A percentile compares a stretch with the other conserved stretches of the same genome.
Evolutionary conservation across 2,797 vertebrate genomes (phyloP).

Genomic region (Salarias fasciatus): DNA sequence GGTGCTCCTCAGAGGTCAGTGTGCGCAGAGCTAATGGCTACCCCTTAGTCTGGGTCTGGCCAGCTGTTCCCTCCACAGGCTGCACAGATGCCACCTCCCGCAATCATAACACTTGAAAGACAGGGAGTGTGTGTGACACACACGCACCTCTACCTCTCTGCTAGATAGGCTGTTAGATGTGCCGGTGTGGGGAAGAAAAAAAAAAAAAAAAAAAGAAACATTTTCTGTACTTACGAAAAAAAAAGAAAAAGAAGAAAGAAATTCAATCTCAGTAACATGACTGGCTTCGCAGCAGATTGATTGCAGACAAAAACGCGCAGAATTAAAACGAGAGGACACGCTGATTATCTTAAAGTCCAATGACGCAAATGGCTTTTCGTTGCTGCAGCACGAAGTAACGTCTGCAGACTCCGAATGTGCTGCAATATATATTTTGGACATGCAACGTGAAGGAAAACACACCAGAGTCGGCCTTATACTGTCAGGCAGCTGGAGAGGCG

Average conservation of each 20-base stretch:
- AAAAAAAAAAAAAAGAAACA: background rate
- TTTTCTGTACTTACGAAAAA: conserved; percentile 1
- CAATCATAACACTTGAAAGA: conserved; percentile 49
- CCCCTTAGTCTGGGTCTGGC: conserved; percentile 54
- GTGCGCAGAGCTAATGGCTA: conserved; percentile 68
- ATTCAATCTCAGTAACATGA: background rate
- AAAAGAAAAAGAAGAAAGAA: conserved; percentile 1
- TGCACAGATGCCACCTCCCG: conserved; percentile 61
- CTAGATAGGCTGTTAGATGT: background rate
- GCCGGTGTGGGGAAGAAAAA: too few relatives aligned
- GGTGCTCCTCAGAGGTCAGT: conserved; percentile 69
- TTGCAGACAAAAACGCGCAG: background rate
- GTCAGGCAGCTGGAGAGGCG: background rate
- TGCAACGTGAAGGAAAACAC: too few relatives aligned
- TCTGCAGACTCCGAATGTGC: too few relatives aligned
- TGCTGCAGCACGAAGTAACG: background rate
- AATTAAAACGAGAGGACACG: background rate
- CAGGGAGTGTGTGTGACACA: conserved; percentile 12
- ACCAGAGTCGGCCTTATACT: background rate
- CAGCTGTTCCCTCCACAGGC: conserved; percentile 70
- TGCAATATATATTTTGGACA: too few relatives aligned
- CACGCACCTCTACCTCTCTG: conserved; percentile 15
- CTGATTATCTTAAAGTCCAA: background rate
- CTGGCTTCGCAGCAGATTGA: conserved; percentile 1
- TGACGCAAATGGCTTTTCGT: background rate